Evolutionary conservation across 2,113 vertebrate genomes (phyloP).

Genomic region (Pseudopodoces humilis): DNA sequence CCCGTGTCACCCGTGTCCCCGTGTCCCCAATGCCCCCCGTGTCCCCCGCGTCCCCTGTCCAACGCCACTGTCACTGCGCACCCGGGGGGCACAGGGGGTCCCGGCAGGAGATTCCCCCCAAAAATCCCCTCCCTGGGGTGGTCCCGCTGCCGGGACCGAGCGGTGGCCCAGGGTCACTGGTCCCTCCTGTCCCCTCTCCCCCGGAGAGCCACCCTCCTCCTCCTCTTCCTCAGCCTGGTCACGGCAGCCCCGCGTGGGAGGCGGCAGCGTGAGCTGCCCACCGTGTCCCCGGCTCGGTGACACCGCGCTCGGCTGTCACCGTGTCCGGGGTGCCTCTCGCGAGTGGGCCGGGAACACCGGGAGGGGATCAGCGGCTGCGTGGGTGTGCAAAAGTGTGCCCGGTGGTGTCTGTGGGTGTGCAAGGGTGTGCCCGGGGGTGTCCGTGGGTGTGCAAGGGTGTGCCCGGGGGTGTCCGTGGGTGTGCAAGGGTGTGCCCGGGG

Average conservation of each 20-base stretch:
- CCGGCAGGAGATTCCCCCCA: no score
- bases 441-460: no score
- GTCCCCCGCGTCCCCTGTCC: background rate
- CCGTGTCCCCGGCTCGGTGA: background rate
- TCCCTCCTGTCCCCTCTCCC: background rate
- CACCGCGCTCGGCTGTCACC: background rate
- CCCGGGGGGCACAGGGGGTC: no score
- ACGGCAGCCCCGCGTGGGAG: background rate
- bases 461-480: background rate
- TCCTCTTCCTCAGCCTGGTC: background rate
- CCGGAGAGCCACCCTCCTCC: background rate
- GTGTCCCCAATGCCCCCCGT: no score
- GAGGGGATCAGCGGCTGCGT: accelerated
- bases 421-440: no score
- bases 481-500: background rate
- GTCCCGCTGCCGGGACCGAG: background rate
- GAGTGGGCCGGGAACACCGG: background rate
- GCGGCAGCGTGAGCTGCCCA: background rate
- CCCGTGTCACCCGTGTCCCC: no score
- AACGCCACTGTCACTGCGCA: background rate
- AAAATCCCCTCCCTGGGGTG: background rate
- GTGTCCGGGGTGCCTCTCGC: background rate
- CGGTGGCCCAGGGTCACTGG: no score
- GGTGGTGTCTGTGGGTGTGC: no score
- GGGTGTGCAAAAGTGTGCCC: background rate